These are phyloP conservation scores for Liparis tanakae DNA, from an alignment of 2,797 vertebrate species.

Conservation along the genomic window DNA sequence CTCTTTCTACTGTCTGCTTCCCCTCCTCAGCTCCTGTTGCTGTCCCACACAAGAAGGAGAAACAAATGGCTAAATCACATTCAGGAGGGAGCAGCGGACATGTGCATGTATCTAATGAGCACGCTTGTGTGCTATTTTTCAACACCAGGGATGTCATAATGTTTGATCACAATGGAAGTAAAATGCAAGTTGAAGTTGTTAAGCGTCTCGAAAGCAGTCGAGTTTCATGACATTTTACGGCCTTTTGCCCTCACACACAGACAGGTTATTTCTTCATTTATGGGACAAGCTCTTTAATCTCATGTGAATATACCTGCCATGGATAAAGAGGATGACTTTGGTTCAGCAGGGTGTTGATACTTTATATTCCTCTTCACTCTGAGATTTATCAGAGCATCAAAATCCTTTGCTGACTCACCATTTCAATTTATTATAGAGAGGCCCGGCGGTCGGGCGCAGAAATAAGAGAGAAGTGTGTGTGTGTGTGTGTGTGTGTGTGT, in stretches of 20 bases:
- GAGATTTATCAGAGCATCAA: conserved; percentile 51
- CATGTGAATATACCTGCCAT: conserved; percentile 19
- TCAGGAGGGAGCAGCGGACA: background rate
- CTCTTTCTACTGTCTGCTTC: background rate
- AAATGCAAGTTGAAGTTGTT: background rate
- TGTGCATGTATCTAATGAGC: background rate
- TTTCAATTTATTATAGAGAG: conserved; percentile 41
- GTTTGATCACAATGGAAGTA: background rate
- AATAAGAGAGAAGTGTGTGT: conserved; percentile 24
- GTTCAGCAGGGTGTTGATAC: conserved; percentile 23
- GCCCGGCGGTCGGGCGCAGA: conserved; percentile 12
- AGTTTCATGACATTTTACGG: background rate
- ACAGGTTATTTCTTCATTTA: conserved; percentile 14
- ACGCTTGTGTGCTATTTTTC: background rate
- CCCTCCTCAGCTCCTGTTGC: background rate
- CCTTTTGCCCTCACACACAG: background rate
- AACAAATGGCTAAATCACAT: conserved; percentile 24
- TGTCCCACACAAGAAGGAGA: background rate
- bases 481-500: no score
- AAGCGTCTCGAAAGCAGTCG: background rate
- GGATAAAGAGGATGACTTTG: conserved; percentile 32
- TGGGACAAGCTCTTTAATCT: conserved; percentile 35
- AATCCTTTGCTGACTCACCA: conserved; percentile 62
- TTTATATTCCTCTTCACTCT: conserved; percentile 47
- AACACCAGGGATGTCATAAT: background rate